Evolutionary conservation across 2,113 vertebrate genomes (phyloP).

Genomic region (Morphnarchus princeps): DNA sequence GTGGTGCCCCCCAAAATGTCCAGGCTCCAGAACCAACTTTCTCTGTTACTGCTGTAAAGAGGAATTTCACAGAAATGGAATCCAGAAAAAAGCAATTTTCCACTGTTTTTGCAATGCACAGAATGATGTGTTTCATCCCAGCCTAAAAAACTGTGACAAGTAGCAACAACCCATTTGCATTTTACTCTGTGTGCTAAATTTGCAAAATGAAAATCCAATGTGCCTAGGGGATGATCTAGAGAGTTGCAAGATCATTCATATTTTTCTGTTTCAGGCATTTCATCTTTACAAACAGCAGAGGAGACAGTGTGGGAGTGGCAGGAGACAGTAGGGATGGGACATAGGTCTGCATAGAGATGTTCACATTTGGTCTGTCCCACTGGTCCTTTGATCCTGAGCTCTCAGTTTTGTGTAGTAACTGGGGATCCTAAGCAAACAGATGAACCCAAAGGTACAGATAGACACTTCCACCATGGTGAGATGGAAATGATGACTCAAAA

Average conservation of each 20-base stretch:
- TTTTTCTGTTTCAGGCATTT: background rate
- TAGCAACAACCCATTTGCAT: background rate
- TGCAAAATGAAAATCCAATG: fast-evolving
- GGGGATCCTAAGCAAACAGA: background rate
- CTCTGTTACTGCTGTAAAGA: background rate
- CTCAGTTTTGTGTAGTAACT: background rate
- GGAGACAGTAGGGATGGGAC: background rate
- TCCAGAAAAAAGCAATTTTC: background rate
- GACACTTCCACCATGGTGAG: background rate
- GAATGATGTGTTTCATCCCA: background rate
- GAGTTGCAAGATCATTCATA: background rate
- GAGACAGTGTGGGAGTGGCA: background rate
- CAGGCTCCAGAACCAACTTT: background rate
- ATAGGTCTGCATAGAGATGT: background rate
- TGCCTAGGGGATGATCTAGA: background rate
- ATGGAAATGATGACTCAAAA: background rate
- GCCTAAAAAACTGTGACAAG: background rate
- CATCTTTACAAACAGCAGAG: background rate
- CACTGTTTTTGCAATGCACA: background rate
- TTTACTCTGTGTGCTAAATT: background rate
- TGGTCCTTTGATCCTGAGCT: background rate
- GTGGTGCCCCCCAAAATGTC: background rate
- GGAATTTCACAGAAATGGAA: background rate
- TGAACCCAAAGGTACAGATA: fast-evolving
- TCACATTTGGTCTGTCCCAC: background rate